Evolutionary conservation across 1,140 invertebrate genomes (phyloP).

Genomic region (Potamilus streckersoni): DNA sequence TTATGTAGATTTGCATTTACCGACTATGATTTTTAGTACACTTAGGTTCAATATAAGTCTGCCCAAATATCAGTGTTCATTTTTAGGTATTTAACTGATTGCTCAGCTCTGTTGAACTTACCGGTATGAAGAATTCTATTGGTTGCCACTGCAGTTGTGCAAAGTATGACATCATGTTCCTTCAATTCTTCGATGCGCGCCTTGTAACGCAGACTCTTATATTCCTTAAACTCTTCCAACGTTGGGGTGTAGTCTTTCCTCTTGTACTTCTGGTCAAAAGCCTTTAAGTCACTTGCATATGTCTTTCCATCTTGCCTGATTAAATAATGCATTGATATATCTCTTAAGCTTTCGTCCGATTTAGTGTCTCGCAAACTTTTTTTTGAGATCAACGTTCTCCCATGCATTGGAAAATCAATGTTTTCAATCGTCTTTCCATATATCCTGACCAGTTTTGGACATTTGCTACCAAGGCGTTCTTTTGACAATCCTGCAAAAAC

Average conservation of each 20-base stretch:
- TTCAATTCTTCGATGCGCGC: conserved; percentile 35
- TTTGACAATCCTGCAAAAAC: conserved; percentile 17
- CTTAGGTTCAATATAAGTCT: too few species aligned
- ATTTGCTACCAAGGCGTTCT: conserved; percentile 10
- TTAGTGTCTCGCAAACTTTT: conserved; percentile 26
- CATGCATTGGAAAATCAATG: conserved; percentile 34
- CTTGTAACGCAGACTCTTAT: conserved; percentile 10
- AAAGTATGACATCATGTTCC: conserved; percentile 44
- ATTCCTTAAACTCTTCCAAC: conserved; percentile 6
- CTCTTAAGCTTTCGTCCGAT: conserved; percentile 21
- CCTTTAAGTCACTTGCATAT: conserved; percentile 32
- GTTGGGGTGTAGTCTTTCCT: conserved; percentile 5
- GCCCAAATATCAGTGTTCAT: too few species aligned
- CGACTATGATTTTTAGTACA: too few species aligned
- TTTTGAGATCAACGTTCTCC: conserved; percentile 18
- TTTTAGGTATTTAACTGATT: too few species aligned
- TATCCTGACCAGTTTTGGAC: conserved; percentile 44
- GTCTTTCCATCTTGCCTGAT: conserved; percentile 39
- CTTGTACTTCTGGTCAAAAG: conserved; percentile 31
- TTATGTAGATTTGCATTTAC: too few species aligned
- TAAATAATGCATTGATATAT: conserved; percentile 41
- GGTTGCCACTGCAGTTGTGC: conserved; percentile 42
- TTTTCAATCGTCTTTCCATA: conserved; percentile 45
- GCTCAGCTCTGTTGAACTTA: too few species aligned
- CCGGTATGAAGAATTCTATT: conserved; percentile 2